Evolutionary conservation across 2,797 vertebrate species (phyloP).

Genomic region (Lophotriccus pileatus): DNA sequence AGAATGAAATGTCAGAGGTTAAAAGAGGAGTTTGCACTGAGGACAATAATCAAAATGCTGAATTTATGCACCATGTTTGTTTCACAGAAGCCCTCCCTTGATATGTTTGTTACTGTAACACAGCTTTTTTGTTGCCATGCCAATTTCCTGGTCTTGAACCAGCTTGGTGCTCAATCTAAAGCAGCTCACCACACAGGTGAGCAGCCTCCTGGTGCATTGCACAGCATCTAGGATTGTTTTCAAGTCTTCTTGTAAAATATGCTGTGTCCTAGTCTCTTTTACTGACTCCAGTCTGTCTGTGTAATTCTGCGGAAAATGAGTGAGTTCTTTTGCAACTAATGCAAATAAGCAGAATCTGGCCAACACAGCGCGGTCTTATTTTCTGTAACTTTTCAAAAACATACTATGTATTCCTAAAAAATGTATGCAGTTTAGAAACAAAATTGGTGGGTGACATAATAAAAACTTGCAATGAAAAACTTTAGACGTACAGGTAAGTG

Average conservation of each 20-base stretch:
- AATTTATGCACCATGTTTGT: not conserved
- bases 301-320: not conserved
- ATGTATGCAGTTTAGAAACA: not conserved
- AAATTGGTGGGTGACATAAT: not conserved
- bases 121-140: not conserved
- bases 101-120: not conserved
- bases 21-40: not conserved
- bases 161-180: not conserved
- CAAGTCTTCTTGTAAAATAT: not conserved
- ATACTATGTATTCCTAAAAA: not conserved
- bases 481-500: not conserved
- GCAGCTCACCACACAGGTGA: not conserved
- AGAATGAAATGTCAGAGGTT: not conserved
- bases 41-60: not conserved
- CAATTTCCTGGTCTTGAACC: not conserved
- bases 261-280: not conserved
- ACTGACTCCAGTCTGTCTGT: not conserved
- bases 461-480: not conserved
- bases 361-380: not conserved
- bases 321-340: not conserved
- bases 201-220: not conserved
- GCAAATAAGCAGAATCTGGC: not conserved
- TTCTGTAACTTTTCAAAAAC: not conserved
- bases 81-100: not conserved
- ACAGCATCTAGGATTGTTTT: not conserved